Evolutionary conservation across 2,888 invertebrate species (phyloP).

Genomic region (Pantelozetes paolii): DNA sequence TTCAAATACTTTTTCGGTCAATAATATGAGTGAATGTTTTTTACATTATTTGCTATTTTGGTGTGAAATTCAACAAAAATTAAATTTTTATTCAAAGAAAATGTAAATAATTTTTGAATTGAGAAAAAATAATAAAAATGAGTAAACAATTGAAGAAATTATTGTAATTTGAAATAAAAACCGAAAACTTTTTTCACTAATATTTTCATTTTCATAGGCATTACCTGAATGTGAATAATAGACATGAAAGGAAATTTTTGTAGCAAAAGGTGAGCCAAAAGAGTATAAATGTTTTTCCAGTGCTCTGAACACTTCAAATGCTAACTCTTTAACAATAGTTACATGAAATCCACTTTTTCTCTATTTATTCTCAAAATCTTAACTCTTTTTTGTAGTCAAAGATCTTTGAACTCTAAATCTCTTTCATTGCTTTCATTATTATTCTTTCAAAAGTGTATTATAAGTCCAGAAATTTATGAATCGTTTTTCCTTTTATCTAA

Average conservation of each 20-base stretch:
- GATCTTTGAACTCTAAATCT: conserved; percentile 8
- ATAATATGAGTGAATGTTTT: no score
- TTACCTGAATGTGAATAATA: conserved; percentile 2
- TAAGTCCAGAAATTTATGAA: conserved; percentile 3
- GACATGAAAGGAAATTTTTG: conserved; percentile 16
- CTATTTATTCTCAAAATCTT: conserved; percentile 13
- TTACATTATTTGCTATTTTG: no score
- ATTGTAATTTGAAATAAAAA: neutral
- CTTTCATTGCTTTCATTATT: conserved; percentile 9
- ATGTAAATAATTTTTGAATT: no score
- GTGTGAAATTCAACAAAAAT: no score
- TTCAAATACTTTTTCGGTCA: neutral
- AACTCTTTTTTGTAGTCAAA: conserved; percentile 24
- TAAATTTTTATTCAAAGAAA: no score
- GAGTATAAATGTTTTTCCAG: conserved; percentile 5
- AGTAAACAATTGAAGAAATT: no score
- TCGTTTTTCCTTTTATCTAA: neutral
- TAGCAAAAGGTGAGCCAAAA: neutral
- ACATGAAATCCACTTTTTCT: conserved; percentile 19
- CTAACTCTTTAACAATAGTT: conserved; percentile 25
- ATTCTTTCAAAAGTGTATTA: conserved; percentile 7
- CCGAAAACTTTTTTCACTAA: conserved; percentile 1
- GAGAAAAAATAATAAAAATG: no score
- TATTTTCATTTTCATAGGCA: neutral
- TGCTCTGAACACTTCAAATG: conserved; percentile 27